Base-by-base conservation (phyloP, 2,797 vertebrate species). In the Poeciliopsis infans region DNA sequence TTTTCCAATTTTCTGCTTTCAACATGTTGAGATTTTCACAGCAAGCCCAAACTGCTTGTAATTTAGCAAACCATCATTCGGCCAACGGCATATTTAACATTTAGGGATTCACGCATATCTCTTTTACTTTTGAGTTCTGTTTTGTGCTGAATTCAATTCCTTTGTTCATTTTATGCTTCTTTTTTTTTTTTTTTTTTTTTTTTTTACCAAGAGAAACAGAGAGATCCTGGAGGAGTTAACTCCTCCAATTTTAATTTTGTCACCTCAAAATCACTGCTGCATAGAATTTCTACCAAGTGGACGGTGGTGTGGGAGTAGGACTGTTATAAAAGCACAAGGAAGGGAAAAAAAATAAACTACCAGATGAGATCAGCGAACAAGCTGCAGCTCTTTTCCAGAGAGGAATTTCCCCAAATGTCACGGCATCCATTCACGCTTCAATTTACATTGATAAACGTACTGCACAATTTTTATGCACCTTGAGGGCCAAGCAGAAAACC, bases 391-490 rank as follows among this genome's bases (percentile, higher is more conserved):
- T 88, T 88, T 84, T 85, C 82, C 80, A 81, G 85, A 83, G 86
- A 93, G 88, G 90, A 93, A 84, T 87, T 92, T 85, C 87, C 39
- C 71, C 85, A 91, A 94, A 94, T 95, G 94, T 95, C 94, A 90
- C 76, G 18, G 77, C 82, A 81, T 71, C 86, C 83, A 87, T 91
- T 94, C 87, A 79, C 76, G 78, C 85, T 83, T 86, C 89, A 79
- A 89, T 94, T 95, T 93, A 85, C 93, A 95, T 91, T 93, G 93
- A 94, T 95, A 92, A 94, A 89, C 85, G 89, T 75, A 80, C 87
- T 82, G 82, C 78, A 53, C 74, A 23, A 76, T 83, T 90, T 82
- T 92, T 92, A 91, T 92, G 89, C 78, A 78, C 76, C 64, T 84
- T 71, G 86, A 76, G 86, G 77, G 90, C 87, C 87, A 78, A 80